Percentiles rank a stretch among this genome's conserved stretches.
Conservation (phyloP, 2,113 vertebrate genomes). For the Formicarius rufipectus region DNA sequence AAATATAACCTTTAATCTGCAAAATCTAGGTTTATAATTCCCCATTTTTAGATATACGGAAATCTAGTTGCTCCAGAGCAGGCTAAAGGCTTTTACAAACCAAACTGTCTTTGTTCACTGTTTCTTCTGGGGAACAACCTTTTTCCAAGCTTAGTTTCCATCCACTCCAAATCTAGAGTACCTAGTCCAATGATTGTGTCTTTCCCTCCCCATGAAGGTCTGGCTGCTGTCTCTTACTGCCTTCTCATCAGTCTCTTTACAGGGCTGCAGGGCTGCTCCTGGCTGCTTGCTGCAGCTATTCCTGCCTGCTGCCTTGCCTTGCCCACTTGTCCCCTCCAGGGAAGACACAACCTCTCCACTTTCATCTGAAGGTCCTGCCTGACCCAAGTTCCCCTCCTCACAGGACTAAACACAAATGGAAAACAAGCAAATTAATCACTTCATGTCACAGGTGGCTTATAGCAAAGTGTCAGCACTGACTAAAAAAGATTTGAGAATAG, state of each 20-base stretch:
- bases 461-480: neutral
- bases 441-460: slow-evolving; percentile 26
- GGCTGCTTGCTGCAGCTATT: neutral
- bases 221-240: neutral
- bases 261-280: neutral
- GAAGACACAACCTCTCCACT: neutral
- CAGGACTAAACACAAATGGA: neutral
- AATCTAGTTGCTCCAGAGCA: neutral
- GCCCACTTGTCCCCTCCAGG: neutral
- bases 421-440: slow-evolving; percentile 1
- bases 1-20: neutral
- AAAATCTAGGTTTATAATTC: neutral
- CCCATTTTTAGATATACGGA: neutral
- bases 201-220: neutral
- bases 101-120: neutral
- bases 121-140: neutral
- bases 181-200: neutral
- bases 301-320: neutral
- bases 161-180: neutral
- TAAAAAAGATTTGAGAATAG: slow-evolving; percentile 24
- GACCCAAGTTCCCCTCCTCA: neutral
- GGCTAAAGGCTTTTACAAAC: neutral
- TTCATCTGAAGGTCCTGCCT: neutral
- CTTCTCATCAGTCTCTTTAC: neutral
- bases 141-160: neutral